Base-by-base conservation (phyloP, 1,140 invertebrate genomes). In the Dinothrombium tinctorium region DNA sequence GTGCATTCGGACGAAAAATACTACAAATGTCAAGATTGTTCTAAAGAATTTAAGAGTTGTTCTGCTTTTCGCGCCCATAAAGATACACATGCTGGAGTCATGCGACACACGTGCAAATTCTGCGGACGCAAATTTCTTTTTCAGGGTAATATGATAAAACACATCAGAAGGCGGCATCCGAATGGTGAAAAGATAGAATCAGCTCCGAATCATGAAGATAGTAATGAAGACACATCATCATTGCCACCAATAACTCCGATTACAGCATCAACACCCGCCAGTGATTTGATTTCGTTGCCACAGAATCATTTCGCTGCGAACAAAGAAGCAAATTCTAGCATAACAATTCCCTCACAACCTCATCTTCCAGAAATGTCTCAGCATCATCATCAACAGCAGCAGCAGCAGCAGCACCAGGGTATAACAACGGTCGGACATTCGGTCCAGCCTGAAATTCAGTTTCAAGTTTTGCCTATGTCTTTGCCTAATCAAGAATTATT, bases 1-100 rank as follows among this genome's bases (percentile, higher is more conserved):
- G 66, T 63, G 49, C 72, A 74, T 51, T 64, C 61, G 14, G 73
- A 72, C 20, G 56, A 66, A 26, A 67, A 67, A 49, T 73, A 74
- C 2, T 69, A 69, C 50, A 54, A 56, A 12, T 80, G 75, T 56
- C 59, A 66, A 11, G 67, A 74, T 43, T 80, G 76, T 39, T 26
- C 37, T 1, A 39, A 39, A 14, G 15, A 39, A 26, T 39, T 39
- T 21, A 36, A 36, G 23, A 36, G 33, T 8, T 36, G 33, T 21
- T 36, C 42, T 40, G 44, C 41, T 20, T 49, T 45, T 24, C 25
- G 40, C 8, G 42, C 44, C 22, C 47, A 49, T 40, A 40, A 44
- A 33, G 47, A 49, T 43, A 41, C 43, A 20, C 47, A 49, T 44
- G 23, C 40, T n/a, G 45, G 40, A 24, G 15, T 49, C 11, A 49